Evolutionary conservation across 1,140 invertebrate genomes (phyloP).

Genomic region (Drosophila kepulauana): DNA sequence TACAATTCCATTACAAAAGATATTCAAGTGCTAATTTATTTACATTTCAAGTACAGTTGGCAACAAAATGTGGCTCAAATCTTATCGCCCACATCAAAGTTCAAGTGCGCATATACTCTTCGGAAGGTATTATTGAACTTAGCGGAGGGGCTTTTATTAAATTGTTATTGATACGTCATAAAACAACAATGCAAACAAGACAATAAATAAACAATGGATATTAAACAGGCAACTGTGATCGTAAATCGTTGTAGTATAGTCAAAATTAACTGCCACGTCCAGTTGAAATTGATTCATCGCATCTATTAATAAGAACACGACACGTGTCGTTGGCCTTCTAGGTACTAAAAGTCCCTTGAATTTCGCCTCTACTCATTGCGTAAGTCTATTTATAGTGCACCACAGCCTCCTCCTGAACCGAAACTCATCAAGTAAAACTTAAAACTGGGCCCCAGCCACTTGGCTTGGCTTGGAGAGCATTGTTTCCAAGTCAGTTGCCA

Average conservation of each 20-base stretch:
- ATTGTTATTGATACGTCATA: constrained; percentile 24
- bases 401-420: constrained; percentile 25
- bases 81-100: constrained; percentile 74
- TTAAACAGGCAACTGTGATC: constrained; percentile 8
- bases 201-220: constrained; percentile 46
- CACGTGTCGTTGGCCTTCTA: constrained; percentile 1
- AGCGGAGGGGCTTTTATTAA: constrained; percentile 17
- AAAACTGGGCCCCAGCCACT: constrained; percentile 36
- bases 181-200: constrained; percentile 17
- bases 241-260: constrained; percentile 3
- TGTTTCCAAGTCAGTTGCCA: constrained; percentile 65
- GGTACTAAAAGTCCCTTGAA: not conserved
- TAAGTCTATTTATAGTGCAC: constrained; percentile 52
- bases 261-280: constrained; percentile 6
- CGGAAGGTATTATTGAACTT: constrained; percentile 15
- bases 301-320: constrained; percentile 33
- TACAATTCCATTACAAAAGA: constrained; percentile 5
- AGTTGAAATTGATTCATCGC: not conserved
- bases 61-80: constrained; percentile 53
- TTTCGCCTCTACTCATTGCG: constrained; percentile 4
- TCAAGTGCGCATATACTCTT: constrained; percentile 49
- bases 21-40: constrained; percentile 11
- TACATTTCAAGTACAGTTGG: constrained; percentile 61
- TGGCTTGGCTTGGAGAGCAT: constrained; percentile 44
- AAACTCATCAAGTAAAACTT: not conserved